Evolutionary conservation across 2,113 vertebrate species (phyloP).

Genomic region (Crotalus viridis): DNA sequence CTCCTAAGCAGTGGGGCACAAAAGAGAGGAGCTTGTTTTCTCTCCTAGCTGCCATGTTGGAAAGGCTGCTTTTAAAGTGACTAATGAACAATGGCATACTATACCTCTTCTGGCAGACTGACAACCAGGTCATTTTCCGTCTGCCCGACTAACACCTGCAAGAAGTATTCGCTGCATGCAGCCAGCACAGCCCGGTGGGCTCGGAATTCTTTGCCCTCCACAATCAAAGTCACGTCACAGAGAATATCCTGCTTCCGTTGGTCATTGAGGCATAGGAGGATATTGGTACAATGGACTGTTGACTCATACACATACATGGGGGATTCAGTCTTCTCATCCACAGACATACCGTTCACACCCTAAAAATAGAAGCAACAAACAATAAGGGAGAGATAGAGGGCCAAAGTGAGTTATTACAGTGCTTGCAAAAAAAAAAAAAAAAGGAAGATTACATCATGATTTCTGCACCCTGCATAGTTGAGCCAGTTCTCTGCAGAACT

Average conservation of each 20-base stretch:
- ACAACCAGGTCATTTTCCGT: slow-evolving; percentile 92
- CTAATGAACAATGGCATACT: fast-evolving
- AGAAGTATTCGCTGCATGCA: slow-evolving; percentile 97
- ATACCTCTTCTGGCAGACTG: slow-evolving; percentile 96
- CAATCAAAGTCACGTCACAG: slow-evolving; percentile 97
- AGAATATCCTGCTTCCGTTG: slow-evolving; percentile 99
- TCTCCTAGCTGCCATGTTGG: not conserved
- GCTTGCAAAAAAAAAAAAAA: not conserved
- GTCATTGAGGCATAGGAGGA: slow-evolving; percentile 99
- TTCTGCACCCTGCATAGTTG: slow-evolving; percentile 7
- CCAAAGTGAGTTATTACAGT: fast-evolving
- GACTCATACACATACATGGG: slow-evolving; percentile 99
- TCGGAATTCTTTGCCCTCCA: slow-evolving; percentile 96
- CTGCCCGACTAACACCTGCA: slow-evolving; percentile 92
- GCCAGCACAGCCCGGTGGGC: slow-evolving; percentile 97
- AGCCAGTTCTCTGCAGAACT: not conserved
- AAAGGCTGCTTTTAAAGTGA: fast-evolving
- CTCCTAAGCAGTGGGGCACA: not conserved
- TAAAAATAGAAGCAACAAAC: slow-evolving; percentile 74
- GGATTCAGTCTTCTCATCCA: slow-evolving; percentile 99
- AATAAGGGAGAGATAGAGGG: slow-evolving; percentile 33
- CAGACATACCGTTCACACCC: slow-evolving; percentile 99
- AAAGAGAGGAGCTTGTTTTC: not conserved
- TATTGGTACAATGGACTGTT: slow-evolving; percentile 98
- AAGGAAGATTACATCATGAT: slow-evolving; percentile 7